phyloP scores from a whole-genome alignment of 1,140 invertebrate genomes.

The Prorops nasuta region DNA sequence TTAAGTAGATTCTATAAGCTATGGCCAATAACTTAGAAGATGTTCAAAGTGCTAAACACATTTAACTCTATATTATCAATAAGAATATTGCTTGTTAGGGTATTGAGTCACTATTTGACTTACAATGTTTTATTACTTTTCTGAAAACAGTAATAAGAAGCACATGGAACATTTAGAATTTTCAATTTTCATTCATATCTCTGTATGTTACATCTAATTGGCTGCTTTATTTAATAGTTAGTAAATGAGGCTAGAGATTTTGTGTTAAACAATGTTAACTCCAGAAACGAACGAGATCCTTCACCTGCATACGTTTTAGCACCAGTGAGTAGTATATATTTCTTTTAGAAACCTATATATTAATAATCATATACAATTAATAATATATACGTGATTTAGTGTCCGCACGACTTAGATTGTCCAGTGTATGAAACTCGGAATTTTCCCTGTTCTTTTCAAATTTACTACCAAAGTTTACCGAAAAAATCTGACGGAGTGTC shows the following conservation, averaged over 20 bases:
- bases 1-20: no score
- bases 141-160: slow-evolving; percentile 5
- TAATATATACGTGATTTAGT: slow-evolving; percentile 57
- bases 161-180: slow-evolving; percentile 10
- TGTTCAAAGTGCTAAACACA: no score
- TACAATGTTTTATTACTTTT: not conserved
- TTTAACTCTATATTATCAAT: no score
- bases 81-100: no score
- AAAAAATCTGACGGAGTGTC: slow-evolving; percentile 50
- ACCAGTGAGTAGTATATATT: slow-evolving; percentile 61
- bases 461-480: slow-evolving; percentile 62
- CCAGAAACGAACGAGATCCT: slow-evolving; percentile 29
- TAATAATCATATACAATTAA: slow-evolving; percentile 11
- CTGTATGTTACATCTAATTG: no score
- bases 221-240: no score
- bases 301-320: slow-evolving; percentile 65
- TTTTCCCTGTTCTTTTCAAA: slow-evolving; percentile 77
- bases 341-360: not conserved
- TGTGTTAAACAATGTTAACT: slow-evolving; percentile 57
- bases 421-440: slow-evolving; percentile 62
- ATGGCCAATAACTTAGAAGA: no score
- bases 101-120: no score
- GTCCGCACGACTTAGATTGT: slow-evolving; percentile 76
- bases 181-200: slow-evolving; percentile 24
- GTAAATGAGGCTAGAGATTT: slow-evolving; percentile 76